These are phyloP conservation scores for Drosophila mimetica DNA, from an alignment of 2,888 invertebrate species.

Conservation along the genomic window DNA sequence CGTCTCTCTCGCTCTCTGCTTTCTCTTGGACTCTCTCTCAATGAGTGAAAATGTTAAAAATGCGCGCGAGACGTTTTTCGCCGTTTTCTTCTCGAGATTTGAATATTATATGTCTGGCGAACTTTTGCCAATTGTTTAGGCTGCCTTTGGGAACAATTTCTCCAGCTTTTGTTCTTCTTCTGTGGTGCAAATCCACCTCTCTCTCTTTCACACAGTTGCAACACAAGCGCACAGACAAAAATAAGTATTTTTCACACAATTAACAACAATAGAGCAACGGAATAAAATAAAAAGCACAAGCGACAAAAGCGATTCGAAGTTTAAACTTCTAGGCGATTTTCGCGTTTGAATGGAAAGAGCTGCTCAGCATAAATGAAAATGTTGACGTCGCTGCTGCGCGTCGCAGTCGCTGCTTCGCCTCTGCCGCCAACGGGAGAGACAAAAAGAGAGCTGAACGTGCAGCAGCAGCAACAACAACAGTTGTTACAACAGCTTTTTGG, in stretches of 20 bases:
- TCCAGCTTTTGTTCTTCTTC: constrained; percentile 5
- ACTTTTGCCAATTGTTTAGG: constrained; percentile 30
- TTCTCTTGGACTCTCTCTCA: constrained; percentile 28
- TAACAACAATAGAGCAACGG: constrained; percentile 53
- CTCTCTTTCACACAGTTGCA: constrained; percentile 13
- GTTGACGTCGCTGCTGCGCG: constrained; percentile 41
- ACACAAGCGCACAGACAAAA: constrained; percentile 1
- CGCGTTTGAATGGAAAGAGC: constrained; percentile 83
- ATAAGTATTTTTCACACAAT: constrained; percentile 20
- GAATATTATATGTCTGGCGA: constrained; percentile 20
- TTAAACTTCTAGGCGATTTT: constrained; percentile 58
- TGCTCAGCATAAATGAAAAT: constrained; percentile 82
- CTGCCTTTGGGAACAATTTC: constrained; percentile 12
- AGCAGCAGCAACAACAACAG: constrained; percentile 41
- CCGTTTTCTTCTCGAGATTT: constrained; percentile 20
- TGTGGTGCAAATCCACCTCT: constrained; percentile 9
- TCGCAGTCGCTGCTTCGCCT: constrained; percentile 37
- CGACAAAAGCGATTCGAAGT: constrained; percentile 48
- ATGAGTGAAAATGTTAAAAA: constrained; percentile 73
- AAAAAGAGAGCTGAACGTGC: constrained; percentile 38
- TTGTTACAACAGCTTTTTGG: constrained; percentile 63
- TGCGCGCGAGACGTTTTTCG: constrained; percentile 69
- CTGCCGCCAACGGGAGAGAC: constrained; percentile 44
- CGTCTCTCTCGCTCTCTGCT: constrained; percentile 18
- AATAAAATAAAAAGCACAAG: constrained; percentile 59